phyloP scores from a whole-genome alignment of 2,888 invertebrate species.

The Dicyrtoma fusca region DNA sequence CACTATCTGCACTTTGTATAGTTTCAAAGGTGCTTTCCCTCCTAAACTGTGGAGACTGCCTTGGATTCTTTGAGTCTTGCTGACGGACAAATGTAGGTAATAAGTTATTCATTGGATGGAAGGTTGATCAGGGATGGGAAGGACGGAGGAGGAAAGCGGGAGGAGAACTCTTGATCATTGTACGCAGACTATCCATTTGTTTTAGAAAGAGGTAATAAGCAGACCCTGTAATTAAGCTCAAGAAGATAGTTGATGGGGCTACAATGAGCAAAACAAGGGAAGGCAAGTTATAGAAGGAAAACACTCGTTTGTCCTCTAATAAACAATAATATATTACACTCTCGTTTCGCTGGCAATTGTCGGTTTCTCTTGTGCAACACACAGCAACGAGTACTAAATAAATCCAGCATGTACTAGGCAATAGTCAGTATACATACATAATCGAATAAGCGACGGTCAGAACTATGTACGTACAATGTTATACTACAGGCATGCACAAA shows the following conservation, averaged over 20 bases:
- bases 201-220: slow-evolving; percentile 23
- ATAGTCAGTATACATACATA: no score
- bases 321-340: slow-evolving; percentile 28
- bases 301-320: slow-evolving; percentile 24
- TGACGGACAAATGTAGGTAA: not conserved
- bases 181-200: slow-evolving; percentile 16
- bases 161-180: slow-evolving; percentile 19
- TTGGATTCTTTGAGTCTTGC: not conserved
- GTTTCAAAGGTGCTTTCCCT: no score
- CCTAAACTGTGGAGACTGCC: no score
- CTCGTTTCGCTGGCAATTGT: not conserved
- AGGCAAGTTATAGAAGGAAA: not conserved
- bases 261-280: slow-evolving; percentile 3
- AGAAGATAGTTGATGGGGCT: slow-evolving; percentile 14
- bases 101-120: no score
- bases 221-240: slow-evolving; percentile 30
- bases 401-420: no score
- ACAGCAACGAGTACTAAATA: no score
- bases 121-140: not conserved
- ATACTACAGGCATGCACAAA: no score
- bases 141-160: slow-evolving; percentile 12
- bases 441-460: no score
- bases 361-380: not conserved
- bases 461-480: no score
- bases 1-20: no score